Evolutionary conservation across 2,113 vertebrate genomes (phyloP), one percentile per base, ranked within the genome.

Genomic region (Spermophilus dauricus): DNA sequence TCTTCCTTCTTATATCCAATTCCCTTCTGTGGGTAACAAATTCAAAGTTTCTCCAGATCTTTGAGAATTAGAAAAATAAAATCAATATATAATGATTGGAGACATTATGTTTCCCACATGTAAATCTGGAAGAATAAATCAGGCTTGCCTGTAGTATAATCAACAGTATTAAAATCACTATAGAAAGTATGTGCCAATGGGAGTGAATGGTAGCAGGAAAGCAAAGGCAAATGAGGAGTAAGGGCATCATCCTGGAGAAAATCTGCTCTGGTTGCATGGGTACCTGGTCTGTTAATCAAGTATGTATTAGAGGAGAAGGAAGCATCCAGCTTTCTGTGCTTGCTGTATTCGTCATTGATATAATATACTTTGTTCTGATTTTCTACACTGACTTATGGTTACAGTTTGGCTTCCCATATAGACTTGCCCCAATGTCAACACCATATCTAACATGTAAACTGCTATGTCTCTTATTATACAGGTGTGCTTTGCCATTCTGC

Each of bases 61-160:
- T 34, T 91, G 78, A 85, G n/a, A 77, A 91, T 85, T 93, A 76
- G 70, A 85, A 94, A 96, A 89, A 96, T 58, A 37, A 67, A 97
- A 93, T 94, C 56, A 84, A 58, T 93, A 65, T 81, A 16, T 80
- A 83, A 92, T 90, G 91, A 76, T 86, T 92, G 30, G 20, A 96
- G 56, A 91, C 14, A 72, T 67, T 82, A 58, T 93, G 39, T 80
- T 94, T 95, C 48, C 45, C 45, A 93, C 28, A 14, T 56, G 30
- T 37, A 91, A 88, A 85, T 67, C 24, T 94, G 81, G 77, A 92
- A 95, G 70, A 89, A 86, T 87, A 95, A 91, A 61, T 67, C 86
- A 86, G 86, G 67, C 24, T 82, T 95, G 63, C 48, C 8, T 81
- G 32, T 76, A 77, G 78, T 72, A 72, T 69, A 89, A 83, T 84